Evolutionary conservation across 2,113 vertebrate genomes (phyloP).

Genomic region (Melanotaenia duboulayi): DNA sequence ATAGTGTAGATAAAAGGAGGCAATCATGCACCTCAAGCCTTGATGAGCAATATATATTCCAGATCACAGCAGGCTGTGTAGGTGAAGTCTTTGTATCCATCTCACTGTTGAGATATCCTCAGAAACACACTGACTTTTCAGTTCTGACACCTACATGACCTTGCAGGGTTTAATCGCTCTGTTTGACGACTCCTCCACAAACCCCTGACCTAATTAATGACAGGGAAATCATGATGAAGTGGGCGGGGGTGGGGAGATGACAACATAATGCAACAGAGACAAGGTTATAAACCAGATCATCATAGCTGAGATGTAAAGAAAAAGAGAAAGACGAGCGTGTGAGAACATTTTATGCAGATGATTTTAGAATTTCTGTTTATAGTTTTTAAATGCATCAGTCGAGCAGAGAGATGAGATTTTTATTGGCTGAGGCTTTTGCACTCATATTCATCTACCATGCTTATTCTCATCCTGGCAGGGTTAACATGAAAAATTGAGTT

Average conservation of each 20-base stretch:
- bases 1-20: slow-evolving; percentile 58
- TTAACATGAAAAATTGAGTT: not conserved
- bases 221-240: slow-evolving; percentile 50
- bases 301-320: slow-evolving; percentile 17
- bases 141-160: slow-evolving; percentile 39
- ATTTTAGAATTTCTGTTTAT: slow-evolving; percentile 25
- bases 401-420: not conserved
- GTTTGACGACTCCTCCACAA: slow-evolving; percentile 35
- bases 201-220: slow-evolving; percentile 58
- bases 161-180: slow-evolving; percentile 46
- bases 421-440: not conserved
- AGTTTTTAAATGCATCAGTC: slow-evolving; percentile 16
- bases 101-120: slow-evolving; percentile 7
- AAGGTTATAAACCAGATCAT: slow-evolving; percentile 35
- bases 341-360: slow-evolving; percentile 33
- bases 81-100: slow-evolving; percentile 11
- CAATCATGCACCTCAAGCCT: slow-evolving; percentile 57
- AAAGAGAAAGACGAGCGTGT: slow-evolving; percentile 8
- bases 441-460: not conserved
- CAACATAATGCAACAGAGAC: slow-evolving; percentile 43
- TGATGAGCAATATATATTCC: slow-evolving; percentile 46
- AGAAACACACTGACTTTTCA: slow-evolving; percentile 8
- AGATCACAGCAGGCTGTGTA: slow-evolving; percentile 27
- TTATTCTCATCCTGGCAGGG: slow-evolving; percentile 2
- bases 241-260: slow-evolving; percentile 10